Conservation (phyloP, 2,888 invertebrate genomes). For the Papilio elwesi region DNA sequence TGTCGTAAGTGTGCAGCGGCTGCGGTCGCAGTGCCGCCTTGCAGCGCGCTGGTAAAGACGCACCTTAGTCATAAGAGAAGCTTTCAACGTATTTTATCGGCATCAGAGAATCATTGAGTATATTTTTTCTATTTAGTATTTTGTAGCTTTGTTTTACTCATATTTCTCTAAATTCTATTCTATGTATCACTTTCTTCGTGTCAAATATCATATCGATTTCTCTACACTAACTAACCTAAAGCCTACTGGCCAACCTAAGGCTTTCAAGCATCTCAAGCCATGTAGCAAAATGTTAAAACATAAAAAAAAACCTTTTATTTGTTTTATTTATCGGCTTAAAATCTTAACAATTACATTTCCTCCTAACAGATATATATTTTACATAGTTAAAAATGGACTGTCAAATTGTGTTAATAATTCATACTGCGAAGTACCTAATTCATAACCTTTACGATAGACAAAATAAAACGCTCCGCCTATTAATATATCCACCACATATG, state of each 20-base stretch:
- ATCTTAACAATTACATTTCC: too few relatives aligned
- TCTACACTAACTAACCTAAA: too few relatives aligned
- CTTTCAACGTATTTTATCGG: conserved; percentile 40
- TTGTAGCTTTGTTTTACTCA: not conserved
- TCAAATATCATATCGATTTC: not conserved
- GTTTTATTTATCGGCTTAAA: too few relatives aligned
- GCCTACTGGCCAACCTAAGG: too few relatives aligned
- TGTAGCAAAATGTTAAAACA: too few relatives aligned
- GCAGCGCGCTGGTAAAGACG: conserved; percentile 55
- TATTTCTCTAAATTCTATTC: not conserved
- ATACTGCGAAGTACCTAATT: not conserved
- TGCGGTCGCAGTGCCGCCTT: conserved; percentile 74
- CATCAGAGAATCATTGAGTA: not conserved
- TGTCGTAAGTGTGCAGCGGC: conserved; percentile 76
- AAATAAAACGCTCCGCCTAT: conserved; percentile 41
- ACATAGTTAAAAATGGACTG: too few relatives aligned
- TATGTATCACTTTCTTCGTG: not conserved
- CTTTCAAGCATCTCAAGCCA: too few relatives aligned
- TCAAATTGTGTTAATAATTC: too few relatives aligned
- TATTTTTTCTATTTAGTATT: not conserved
- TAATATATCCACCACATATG: conserved; percentile 67
- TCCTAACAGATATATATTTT: too few relatives aligned
- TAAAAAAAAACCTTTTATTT: too few relatives aligned
- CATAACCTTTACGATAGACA: too few relatives aligned
- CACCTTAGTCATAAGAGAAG: conserved; percentile 49